phyloP scores from a whole-genome alignment of 2,113 vertebrate species.

The Charadrius vociferus region DNA sequence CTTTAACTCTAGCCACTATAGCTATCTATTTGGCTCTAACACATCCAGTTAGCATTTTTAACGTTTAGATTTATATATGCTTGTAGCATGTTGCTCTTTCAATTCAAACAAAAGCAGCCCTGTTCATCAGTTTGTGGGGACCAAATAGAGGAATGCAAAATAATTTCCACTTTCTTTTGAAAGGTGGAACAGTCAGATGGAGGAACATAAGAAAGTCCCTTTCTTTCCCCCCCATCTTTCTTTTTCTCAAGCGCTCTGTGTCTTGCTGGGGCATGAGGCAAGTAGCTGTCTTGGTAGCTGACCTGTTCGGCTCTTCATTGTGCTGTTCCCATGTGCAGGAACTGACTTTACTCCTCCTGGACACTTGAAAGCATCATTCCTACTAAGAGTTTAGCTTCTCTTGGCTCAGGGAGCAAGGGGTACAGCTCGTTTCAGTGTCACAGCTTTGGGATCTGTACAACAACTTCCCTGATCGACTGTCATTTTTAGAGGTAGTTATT shows the following conservation, averaged over 20 bases:
- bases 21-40: neutral
- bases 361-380: conserved; percentile 2
- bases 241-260: neutral
- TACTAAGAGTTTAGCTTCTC: conserved; percentile 4
- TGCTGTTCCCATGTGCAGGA: neutral
- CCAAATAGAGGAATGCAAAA: neutral
- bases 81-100: neutral
- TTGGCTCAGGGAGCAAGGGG: conserved; percentile 28
- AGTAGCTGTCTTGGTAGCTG: conserved; percentile 16
- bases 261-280: conserved; percentile 34
- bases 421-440: neutral
- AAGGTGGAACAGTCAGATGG: neutral
- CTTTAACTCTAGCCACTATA: neutral
- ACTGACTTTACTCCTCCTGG: conserved; percentile 21
- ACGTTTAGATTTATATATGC: neutral
- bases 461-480: neutral
- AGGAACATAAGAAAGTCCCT: neutral
- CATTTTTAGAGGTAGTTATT: neutral
- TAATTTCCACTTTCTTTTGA: neutral
- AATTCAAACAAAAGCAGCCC: neutral
- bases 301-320: conserved; percentile 1
- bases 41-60: neutral
- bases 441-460: neutral
- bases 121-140: neutral
- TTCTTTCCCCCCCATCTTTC: too few species aligned